These are phyloP conservation scores for Macquaria ambigua DNA, from an alignment of 2,113 vertebrate species.

Conservation along the genomic window DNA sequence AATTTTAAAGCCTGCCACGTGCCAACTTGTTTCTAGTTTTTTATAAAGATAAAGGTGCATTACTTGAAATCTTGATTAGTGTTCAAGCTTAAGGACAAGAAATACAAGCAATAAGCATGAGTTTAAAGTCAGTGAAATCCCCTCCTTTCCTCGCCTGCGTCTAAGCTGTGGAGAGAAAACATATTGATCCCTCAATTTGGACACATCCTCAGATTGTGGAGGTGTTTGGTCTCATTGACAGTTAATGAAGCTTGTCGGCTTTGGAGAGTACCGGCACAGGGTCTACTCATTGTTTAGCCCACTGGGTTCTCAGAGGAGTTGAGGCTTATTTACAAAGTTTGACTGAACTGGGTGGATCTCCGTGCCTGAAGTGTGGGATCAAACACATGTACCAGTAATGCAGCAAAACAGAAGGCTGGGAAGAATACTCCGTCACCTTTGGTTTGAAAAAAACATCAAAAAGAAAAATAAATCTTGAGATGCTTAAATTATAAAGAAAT, in stretches of 20 bases:
- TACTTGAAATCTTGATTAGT: constrained; percentile 52
- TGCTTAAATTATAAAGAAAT: constrained; percentile 36
- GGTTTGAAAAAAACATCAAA: constrained; percentile 29
- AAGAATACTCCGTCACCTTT: constrained; percentile 39
- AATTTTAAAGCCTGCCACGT: constrained; percentile 60
- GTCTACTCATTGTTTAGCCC: constrained; percentile 45
- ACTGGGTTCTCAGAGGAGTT: constrained; percentile 37
- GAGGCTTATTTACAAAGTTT: constrained; percentile 51
- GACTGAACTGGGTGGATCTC: constrained; percentile 33
- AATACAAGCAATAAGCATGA: constrained; percentile 34
- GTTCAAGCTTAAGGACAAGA: constrained; percentile 45
- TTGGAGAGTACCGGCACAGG: constrained; percentile 19
- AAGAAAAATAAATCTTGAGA: constrained; percentile 27
- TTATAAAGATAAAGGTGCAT: constrained; percentile 47
- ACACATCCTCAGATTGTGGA: constrained; percentile 50
- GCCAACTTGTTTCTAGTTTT: constrained; percentile 26
- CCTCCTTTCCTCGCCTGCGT: neutral
- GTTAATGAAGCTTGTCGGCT: constrained; percentile 61
- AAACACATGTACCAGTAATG: constrained; percentile 11
- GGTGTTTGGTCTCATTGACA: constrained; percentile 70
- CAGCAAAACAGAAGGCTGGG: constrained; percentile 41
- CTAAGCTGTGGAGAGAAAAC: constrained; percentile 43
- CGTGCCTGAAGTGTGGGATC: constrained; percentile 16
- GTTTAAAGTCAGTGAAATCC: constrained; percentile 34
- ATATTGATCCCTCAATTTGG: constrained; percentile 70